A percentile compares a stretch with the other conserved stretches of the same genome.
Evolutionary conservation across 1,140 invertebrate genomes (phyloP).

Genomic region (Monomorium pharaonis): DNA sequence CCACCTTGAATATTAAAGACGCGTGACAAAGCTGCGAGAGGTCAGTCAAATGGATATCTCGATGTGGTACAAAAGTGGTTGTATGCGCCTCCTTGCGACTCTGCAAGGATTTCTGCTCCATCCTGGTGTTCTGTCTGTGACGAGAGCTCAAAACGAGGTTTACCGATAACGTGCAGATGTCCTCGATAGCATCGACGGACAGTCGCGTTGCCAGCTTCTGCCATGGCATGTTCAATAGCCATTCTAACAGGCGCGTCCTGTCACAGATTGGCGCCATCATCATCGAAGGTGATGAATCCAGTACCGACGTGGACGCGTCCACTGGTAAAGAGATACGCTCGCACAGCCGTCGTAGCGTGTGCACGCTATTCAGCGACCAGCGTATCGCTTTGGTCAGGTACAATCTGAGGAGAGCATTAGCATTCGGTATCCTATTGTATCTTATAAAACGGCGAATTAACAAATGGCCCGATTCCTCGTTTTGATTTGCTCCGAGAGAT

Average conservation of each 20-base stretch:
- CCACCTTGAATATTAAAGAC: neutral
- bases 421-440: constrained; percentile 75
- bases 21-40: constrained; percentile 18
- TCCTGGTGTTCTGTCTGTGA: neutral
- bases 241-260: constrained; percentile 71
- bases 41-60: neutral
- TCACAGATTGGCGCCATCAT: constrained; percentile 62
- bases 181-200: constrained; percentile 45
- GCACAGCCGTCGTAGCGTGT: constrained; percentile 78
- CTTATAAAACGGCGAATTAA: constrained; percentile 80
- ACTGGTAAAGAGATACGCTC: constrained; percentile 68
- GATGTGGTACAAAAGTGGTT: neutral
- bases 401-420: constrained; percentile 78
- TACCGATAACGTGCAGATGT: neutral
- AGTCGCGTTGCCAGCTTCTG: constrained; percentile 49
- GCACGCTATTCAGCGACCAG: constrained; percentile 78
- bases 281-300: neutral
- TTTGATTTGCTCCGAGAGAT: constrained; percentile 77
- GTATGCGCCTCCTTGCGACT: neutral
- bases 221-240: constrained; percentile 69
- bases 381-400: constrained; percentile 81
- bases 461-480: constrained; percentile 78
- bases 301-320: constrained; percentile 45
- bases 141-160: constrained; percentile 15
- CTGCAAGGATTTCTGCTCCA: neutral